Evolutionary conservation across 2,888 invertebrate genomes (phyloP).

Genomic region (Cyclophora punctaria): DNA sequence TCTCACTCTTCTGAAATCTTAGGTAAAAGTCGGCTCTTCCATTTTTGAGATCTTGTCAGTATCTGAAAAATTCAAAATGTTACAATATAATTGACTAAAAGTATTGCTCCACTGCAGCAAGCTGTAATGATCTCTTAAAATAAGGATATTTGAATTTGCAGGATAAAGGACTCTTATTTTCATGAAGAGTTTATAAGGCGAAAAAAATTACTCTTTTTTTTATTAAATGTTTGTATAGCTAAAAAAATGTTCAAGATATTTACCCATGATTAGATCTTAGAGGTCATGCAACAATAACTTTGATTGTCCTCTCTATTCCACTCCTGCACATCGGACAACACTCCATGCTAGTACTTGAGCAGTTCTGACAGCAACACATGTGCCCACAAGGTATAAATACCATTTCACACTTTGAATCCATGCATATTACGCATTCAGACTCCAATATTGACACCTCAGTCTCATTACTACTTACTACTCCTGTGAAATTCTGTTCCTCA

Average conservation of each 20-base stretch:
- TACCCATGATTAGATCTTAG: neutral
- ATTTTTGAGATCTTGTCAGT: no score
- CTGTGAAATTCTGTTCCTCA: slow-evolving; percentile 41
- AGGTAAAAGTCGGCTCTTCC: neutral
- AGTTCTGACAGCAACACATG: slow-evolving; percentile 85
- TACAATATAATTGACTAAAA: no score
- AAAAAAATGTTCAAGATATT: neutral
- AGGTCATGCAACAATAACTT: slow-evolving; percentile 74
- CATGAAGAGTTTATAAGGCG: no score
- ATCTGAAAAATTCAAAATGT: no score
- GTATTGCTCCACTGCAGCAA: no score
- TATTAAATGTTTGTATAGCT: no score
- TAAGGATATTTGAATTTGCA: no score
- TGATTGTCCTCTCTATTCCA: slow-evolving; percentile 80
- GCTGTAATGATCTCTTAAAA: no score
- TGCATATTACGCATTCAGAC: slow-evolving; percentile 88
- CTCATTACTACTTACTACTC: slow-evolving; percentile 43
- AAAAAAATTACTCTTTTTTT: no score
- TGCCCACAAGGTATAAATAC: slow-evolving; percentile 93
- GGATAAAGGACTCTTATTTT: no score
- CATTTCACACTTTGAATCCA: slow-evolving; percentile 81
- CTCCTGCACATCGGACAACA: slow-evolving; percentile 88
- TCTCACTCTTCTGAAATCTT: neutral
- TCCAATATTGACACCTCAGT: slow-evolving; percentile 42
- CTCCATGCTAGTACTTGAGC: slow-evolving; percentile 75